These are phyloP conservation scores for Synergus japonicus DNA, from an alignment of 2,888 invertebrate species.

Conservation along the genomic window DNA sequence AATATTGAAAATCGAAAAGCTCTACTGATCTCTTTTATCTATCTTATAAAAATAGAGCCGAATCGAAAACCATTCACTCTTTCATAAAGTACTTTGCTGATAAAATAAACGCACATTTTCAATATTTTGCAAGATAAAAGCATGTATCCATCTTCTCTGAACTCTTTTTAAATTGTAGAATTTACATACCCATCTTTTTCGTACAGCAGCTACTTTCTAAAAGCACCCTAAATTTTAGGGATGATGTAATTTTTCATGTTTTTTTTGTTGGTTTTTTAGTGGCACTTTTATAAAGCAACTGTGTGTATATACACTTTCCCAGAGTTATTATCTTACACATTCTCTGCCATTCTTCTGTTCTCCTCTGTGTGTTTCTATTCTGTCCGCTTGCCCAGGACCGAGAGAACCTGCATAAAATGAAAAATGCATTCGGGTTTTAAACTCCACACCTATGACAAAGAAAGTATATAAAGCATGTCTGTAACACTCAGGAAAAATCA, in stretches of 20 bases:
- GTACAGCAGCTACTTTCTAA: conserved; percentile 6
- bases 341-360: conserved; percentile 4
- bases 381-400: neutral
- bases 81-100: neutral
- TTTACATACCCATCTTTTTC: conserved; percentile 31
- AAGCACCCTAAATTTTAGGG: conserved; percentile 24
- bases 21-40: neutral
- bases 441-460: too few species aligned
- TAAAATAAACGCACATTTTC: neutral
- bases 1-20: neutral
- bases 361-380: neutral
- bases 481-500: conserved; percentile 15
- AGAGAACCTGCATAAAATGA: conserved; percentile 28
- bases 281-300: conserved; percentile 25
- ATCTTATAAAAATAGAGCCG: neutral
- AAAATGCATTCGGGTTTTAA: too few species aligned
- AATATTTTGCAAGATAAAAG: conserved; percentile 9
- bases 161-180: conserved; percentile 9
- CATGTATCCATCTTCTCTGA: neutral
- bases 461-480: conserved; percentile 15
- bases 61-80: neutral
- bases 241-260: neutral
- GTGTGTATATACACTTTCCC: neutral
- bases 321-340: conserved; percentile 17
- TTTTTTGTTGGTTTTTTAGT: conserved; percentile 1